Conservation (phyloP, 2,113 vertebrate species). For the Pterocles burchelli region DNA sequence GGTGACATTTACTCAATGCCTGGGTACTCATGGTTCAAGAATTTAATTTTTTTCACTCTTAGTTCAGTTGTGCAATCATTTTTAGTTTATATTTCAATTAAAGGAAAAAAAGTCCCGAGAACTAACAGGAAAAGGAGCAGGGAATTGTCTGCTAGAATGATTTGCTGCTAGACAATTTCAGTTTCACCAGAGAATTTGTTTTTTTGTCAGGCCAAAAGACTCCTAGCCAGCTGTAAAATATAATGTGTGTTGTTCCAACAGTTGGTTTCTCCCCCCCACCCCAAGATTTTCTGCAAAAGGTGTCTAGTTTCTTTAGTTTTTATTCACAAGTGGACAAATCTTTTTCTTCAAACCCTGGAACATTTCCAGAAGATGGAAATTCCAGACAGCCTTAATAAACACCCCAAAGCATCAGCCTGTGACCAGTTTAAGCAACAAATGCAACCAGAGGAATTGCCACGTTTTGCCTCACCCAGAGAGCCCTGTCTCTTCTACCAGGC, state of each 20-base stretch:
- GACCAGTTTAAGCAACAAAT: neutral
- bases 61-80: neutral
- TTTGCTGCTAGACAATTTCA: neutral
- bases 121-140: neutral
- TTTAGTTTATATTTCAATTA: neutral
- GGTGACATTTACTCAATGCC: constrained; percentile 6
- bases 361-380: neutral
- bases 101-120: neutral
- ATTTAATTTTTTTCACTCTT: neutral
- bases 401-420: neutral
- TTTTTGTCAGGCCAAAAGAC: neutral
- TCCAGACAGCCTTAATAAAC: neutral
- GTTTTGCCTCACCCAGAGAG: neutral
- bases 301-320: neutral
- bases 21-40: neutral
- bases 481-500: neutral
- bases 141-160: neutral
- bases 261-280: neutral
- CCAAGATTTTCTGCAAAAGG: neutral
- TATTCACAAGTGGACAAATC: neutral
- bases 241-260: neutral
- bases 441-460: neutral
- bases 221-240: neutral
- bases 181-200: neutral
- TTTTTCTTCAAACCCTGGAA: neutral